Percentiles rank a stretch among this genome's conserved stretches.
These are phyloP conservation scores for Amphiduros pacificus DNA, from an alignment of 2,888 invertebrate species.

Conservation along the genomic window DNA sequence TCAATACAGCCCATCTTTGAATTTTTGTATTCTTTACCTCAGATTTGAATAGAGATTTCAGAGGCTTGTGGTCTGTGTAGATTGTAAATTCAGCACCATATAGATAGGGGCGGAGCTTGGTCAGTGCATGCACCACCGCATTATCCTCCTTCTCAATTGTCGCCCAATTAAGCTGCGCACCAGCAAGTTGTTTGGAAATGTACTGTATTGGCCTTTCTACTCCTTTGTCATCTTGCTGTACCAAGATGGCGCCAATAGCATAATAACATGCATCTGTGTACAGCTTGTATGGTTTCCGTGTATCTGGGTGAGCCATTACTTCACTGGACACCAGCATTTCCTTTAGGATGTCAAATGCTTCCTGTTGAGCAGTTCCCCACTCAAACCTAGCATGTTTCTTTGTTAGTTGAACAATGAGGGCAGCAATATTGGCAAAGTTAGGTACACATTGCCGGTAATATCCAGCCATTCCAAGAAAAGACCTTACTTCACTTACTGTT, in stretches of 20 bases:
- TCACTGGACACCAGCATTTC: background rate
- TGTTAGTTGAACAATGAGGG: constrained; percentile 2
- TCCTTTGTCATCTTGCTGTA: background rate
- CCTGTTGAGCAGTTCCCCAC: background rate
- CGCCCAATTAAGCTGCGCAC: background rate
- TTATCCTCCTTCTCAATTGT: constrained; percentile 12
- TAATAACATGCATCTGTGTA: constrained; percentile 4
- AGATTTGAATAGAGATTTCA: constrained; percentile 12
- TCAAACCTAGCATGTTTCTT: background rate
- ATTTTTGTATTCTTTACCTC: constrained; percentile 20
- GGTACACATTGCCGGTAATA: constrained; percentile 18
- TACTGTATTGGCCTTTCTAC: constrained; percentile 12
- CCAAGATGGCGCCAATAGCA: constrained; percentile 1
- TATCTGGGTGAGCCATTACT: constrained; percentile 8
- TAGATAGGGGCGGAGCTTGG: constrained; percentile 13
- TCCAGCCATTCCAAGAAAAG: constrained; percentile 15
- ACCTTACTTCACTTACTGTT: constrained; percentile 1
- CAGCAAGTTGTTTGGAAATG: constrained; percentile 2
- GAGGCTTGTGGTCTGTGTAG: constrained; percentile 15
- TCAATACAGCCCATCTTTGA: constrained; percentile 22
- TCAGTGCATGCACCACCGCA: constrained; percentile 2
- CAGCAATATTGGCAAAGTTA: constrained; percentile 13
- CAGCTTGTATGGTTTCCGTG: constrained; percentile 3
- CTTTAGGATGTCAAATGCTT: constrained; percentile 7
- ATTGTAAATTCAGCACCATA: constrained; percentile 11